Evolutionary conservation across 2,113 vertebrate species (phyloP), one percentile per base, ranked within the genome.

Genomic region (Scartelaos histophorus): DNA sequence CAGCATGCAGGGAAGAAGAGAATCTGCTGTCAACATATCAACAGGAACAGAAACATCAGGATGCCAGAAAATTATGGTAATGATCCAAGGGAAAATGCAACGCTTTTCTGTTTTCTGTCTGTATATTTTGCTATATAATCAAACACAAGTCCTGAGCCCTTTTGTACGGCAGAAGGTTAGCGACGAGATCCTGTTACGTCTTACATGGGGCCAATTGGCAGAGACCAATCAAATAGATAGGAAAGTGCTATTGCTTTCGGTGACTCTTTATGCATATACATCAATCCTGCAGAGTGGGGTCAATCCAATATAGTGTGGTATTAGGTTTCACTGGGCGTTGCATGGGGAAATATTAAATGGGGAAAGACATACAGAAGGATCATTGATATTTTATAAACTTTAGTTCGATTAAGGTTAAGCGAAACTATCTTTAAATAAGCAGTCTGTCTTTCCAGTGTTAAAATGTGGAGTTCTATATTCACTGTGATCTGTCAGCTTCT

Each of bases 11-110:
- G 17, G 25, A 5, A 53, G 75, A 58, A 53, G 62, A 67, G 60
- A 70, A 58, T 38, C 11, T 12, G 72, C 69, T 9, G 69, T 66
- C 75, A 62, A 22, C 58, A 49, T 57, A 64, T 56, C 53, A 80
- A 69, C 25, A 24, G 54, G 21, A 15, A 56, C 66, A 74, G 34
- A 17, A 61, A 15, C 58, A 34, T 34, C 58, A 34, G 61, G 34
- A 43, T n/a, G 34, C 19, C 34, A 38, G 16, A 64, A 38, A 64
- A 43, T 12, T n/a, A 19, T 12, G 16, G 61, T 38, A 64, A 38
- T 64, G 61, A 64, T 64, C 34, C 34, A 12, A 43, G n/a, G 12
- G 29, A 62, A 62, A 60, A 35, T 19, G 16, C 19, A 21, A 10
- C 38, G 7, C 10, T 64, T 64, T 43, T n/a, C 11, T n/a, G 35